Base-by-base conservation (phyloP, 2,797 vertebrate species). In the Anabas testudineus region DNA sequence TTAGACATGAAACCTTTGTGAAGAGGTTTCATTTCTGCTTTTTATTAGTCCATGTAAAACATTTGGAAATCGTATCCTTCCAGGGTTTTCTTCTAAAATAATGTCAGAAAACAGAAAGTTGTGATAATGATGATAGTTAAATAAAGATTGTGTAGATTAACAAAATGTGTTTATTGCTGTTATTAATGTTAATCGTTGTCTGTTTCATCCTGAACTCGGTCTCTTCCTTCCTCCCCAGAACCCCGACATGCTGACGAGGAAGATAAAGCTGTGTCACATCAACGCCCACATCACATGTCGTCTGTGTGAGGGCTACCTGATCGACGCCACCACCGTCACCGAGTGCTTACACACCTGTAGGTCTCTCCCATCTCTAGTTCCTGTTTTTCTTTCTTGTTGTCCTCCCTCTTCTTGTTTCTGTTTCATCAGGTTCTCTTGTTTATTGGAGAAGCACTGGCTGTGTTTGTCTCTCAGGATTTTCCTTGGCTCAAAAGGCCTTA, bases 261-360 rank as follows among this genome's bases (percentile, higher is more conserved):
- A 98, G 95, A 99, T 99, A 85, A 98, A 98, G 91, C 95, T 99
- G 89, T 97, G 97, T 97, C 97, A 99, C 92, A 99, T 99, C 92
- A 99, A 99, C 47, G 96, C 96, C 95, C 98, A 99, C 92, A 99
- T 99, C 93, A 99, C 98, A 67, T 99, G 97, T 95, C 97, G 96
- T 69, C 93, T 99, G 88, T 99, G 97, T 90, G 97, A 97, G 82
- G 98, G 98, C 81, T 99, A 99, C 94, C 95, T 99, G 94, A 99
- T 99, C 26, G 98, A 99, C 39, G 97, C 98, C 64, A 99, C 98
- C 81, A 99, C 98, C 4, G 98, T 99, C 90, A 99, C 98, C 0
- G 98, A 99, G 95, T 99, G 98, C 92, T 95, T 99, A 89, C 98
- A 99, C 94, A 99, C 97, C 47, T 99, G 98, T 99, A 92, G 75